Percentiles rank a stretch among this genome's conserved stretches.
These are phyloP conservation scores for Drosophila rellima DNA, from an alignment of 2,888 invertebrate species.

Conservation along the genomic window DNA sequence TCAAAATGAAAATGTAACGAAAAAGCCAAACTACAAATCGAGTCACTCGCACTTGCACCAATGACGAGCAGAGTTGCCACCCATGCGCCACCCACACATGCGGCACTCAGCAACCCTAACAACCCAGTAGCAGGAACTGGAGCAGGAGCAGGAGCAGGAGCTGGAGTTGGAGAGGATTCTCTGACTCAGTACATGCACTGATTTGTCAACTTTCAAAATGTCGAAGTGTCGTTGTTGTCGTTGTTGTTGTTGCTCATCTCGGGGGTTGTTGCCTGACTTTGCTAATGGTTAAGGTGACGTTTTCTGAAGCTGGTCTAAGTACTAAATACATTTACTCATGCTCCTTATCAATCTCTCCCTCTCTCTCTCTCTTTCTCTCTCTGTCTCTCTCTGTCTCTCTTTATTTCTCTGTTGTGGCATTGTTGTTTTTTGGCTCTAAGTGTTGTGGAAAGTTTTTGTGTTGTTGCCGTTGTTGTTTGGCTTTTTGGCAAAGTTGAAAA, in stretches of 20 bases:
- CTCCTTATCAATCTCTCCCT: constrained; percentile 1
- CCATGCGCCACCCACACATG: constrained; percentile 15
- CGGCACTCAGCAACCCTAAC: constrained; percentile 59
- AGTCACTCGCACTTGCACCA: constrained; percentile 43
- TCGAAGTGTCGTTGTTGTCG: constrained; percentile 69
- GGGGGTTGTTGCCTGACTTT: constrained; percentile 55
- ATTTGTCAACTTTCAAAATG: constrained; percentile 83
- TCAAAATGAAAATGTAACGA: constrained; percentile 71
- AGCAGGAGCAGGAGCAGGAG: too few species aligned
- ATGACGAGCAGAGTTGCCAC: constrained; percentile 19
- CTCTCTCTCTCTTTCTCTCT: neutral
- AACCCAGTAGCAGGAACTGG: neutral
- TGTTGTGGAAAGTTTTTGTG: constrained; percentile 79
- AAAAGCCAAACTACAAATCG: constrained; percentile 77
- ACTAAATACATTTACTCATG: constrained; percentile 77
- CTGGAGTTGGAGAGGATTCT: constrained; percentile 11
- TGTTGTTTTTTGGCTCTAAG: constrained; percentile 73
- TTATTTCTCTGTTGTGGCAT: constrained; percentile 28
- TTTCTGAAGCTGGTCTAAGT: constrained; percentile 47
- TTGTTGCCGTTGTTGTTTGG: constrained; percentile 79
- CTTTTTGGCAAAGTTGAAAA: constrained; percentile 81
- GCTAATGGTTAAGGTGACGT: constrained; percentile 69
- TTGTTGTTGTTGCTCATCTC: constrained; percentile 34
- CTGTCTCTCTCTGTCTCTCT: neutral
- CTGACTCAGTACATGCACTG: constrained; percentile 70